Evolutionary conservation across 2,113 vertebrate genomes (phyloP), one percentile per base, ranked within the genome.

Genomic region (Rhodinocichla rosea): DNA sequence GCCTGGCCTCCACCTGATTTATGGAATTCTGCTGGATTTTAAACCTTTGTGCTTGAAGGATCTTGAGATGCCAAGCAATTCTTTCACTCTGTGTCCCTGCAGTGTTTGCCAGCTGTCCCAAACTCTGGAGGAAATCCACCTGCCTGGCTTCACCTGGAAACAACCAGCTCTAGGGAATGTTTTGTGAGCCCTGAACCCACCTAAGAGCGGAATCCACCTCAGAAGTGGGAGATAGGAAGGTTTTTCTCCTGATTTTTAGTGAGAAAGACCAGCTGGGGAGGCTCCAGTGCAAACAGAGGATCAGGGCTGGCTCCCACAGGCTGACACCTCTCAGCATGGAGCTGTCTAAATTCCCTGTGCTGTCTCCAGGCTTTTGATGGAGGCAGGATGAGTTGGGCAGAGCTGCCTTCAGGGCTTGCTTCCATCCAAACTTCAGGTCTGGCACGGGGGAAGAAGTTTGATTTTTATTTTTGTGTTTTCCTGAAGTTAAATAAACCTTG

Each of bases 401-500:
- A 57, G 47, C 23, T 78, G 89, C 79, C 60, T 92, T 70, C 86
- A 32, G 26, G 83, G 20, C 45, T 7, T 28, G 32, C 64, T 70
- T 52, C 55, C 12, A 65, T 91, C 77, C 26, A 45, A 30, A 84
- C 33, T 8, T 49, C 49, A 27, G 20, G 5, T 86, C 75, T 84
- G 83, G 92, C 83, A 83, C 16, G 7, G 56, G 55, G 49, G 33
- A 35, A 14, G 14, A 22, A 45, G 26, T 79, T 91, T 53, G 80
- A 11, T 45, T 94, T 92, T 83, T 92, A 35, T 88, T 92, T 83
- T 93, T 82, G 40, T 92, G 0, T 90, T 76, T 78, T 80, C 56
- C 69, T 65, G 67, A 19, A 91, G 87, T 94, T 80, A 83, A 94
- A 84, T 68, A 93, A 95, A 86, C 81, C 59, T 94, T 3, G 27